Evolutionary conservation across 2,888 invertebrate genomes (phyloP), one percentile per base, ranked within the genome.

Genomic region (Salpingus planirostris): DNA sequence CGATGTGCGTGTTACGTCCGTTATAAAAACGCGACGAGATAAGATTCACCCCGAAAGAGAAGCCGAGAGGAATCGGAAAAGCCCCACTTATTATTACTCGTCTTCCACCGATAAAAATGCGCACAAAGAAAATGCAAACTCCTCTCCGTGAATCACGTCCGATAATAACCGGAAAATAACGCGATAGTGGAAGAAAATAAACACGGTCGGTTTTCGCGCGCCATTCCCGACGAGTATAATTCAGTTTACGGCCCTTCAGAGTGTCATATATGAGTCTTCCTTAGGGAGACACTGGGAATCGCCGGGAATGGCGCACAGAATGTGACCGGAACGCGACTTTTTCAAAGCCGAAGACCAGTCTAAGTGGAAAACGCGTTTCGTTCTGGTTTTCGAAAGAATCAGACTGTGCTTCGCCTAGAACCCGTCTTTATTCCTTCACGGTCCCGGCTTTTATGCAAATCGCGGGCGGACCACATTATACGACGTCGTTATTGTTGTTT

Each of bases 181-280:
- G 46, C 43, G 38, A 43, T 37, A 38, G 36, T 36, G 46, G 44
- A 50, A 50, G 42, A 53, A 54, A 57, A 55, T 56, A 55, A 57
- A 55, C 52, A 52, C 40, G 47, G 47, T 44, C 42, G 55, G 53
- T 57, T 59, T 56, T 57, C 56, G 50, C 57, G 56, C 50, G 46
- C 53, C 53, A 49, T 58, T 56, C 51, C 50, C 47, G 55, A 55
- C 56, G 50, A 56, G 52, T 54, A 59, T 60, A 60, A 60, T 61
- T 60, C 58, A 55, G 58, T 61, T 61, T 61, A 61, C 50, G 48
- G 50, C 52, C 50, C 59, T 57, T 54, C 48, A 40, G 59, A 54
- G 60, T 49, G 52, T 49, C 57, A 51, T 59, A 50, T 47, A 53
- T 50, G 50, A 46, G 43, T 44, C 40, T 46, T 49, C 50, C 50